A percentile compares a stretch with the other conserved stretches of the same genome.
These are phyloP conservation scores for Pristionchus exspectatus DNA, from an alignment of 2,888 invertebrate species.

Conservation along the genomic window DNA sequence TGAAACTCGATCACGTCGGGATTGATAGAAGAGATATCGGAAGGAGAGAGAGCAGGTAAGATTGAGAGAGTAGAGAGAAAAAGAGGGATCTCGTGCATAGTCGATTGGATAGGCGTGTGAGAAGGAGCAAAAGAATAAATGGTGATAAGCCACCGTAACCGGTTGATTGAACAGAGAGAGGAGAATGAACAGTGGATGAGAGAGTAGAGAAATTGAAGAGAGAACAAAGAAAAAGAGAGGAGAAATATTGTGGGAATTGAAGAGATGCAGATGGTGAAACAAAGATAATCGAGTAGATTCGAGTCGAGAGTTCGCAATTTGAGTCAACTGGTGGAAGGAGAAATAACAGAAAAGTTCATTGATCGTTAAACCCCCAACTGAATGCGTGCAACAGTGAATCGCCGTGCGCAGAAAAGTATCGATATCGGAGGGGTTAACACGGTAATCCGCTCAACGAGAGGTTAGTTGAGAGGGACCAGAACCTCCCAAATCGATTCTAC, in stretches of 20 bases:
- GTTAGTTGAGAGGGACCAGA: not conserved
- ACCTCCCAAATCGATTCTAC: conserved; percentile 12
- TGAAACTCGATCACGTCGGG: conserved; percentile 37
- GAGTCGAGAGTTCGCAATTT: not conserved
- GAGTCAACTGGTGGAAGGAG: not conserved
- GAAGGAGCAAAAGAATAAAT: conserved; percentile 47
- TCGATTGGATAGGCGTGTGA: conserved; percentile 27
- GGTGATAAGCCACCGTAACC: conserved; percentile 53
- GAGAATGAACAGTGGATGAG: not conserved
- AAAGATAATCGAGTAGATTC: conserved; percentile 27
- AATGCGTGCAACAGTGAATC: not conserved
- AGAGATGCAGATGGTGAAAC: not conserved
- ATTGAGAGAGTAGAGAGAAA: conserved; percentile 15
- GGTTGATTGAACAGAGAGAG: conserved; percentile 50
- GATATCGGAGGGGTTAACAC: conserved; percentile 23
- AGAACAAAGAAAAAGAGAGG: conserved; percentile 11
- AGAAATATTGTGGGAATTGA: not conserved
- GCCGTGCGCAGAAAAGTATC: conserved; percentile 14
- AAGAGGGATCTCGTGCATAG: conserved; percentile 5
- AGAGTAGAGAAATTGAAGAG: conserved; percentile 4
- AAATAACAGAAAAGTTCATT: not conserved
- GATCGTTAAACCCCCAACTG: not conserved
- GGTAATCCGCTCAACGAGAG: conserved; percentile 33
- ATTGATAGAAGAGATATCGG: conserved; percentile 11
- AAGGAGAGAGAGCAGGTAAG: not conserved